Evolutionary conservation across 2,113 vertebrate species (phyloP), one percentile per base, ranked within the genome.

Genomic region (Aegotheles bennettii): DNA sequence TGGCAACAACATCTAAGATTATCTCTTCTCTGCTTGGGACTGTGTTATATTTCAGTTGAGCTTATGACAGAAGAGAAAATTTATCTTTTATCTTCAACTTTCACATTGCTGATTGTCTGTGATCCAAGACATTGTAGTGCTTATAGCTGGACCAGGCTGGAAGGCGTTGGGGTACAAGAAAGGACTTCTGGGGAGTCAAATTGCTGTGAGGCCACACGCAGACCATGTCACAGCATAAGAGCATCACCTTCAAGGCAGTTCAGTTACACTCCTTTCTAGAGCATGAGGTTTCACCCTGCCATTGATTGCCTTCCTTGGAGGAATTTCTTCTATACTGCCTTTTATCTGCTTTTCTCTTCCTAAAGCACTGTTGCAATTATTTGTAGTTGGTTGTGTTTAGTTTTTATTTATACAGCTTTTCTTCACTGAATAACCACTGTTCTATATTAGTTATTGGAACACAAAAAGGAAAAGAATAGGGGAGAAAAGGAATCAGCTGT

Each of bases 161-260:
- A 71, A 86, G 38, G 15, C 21, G 6, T 2, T 91, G 60, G 31
- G 13, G 10, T 59, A 53, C 42, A 54, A 8, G 28, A 65, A 57
- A 74, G 26, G 59, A 35, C 19, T 79, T 75, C 1, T 45, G 31
- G 19, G 23, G 50, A 79, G 17, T 23, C n/a, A 48, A 51, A 10
- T 4, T 2, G 0, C 19, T 47, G 21, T n/a, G 50, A 81, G 81
- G 10, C 31, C 64, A n/a, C 29, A 24, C 0, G 1, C 31, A 74
- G 60, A 63, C 25, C 0, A 0, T 67, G 56, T 33, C 51, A 23
- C 45, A 42, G 4, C 1, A 1, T 28, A 50, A 61, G 13, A 54
- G 2, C 54, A 47, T 29, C 84, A 82, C 26, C 47, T 56, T 31
- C 45, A 36, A 50, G n/a, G 61, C 53, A 73, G 42, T 53, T 87